These are phyloP conservation scores for Coelopa frigida DNA, from an alignment of 1,140 invertebrate species.

Conservation along the genomic window DNA sequence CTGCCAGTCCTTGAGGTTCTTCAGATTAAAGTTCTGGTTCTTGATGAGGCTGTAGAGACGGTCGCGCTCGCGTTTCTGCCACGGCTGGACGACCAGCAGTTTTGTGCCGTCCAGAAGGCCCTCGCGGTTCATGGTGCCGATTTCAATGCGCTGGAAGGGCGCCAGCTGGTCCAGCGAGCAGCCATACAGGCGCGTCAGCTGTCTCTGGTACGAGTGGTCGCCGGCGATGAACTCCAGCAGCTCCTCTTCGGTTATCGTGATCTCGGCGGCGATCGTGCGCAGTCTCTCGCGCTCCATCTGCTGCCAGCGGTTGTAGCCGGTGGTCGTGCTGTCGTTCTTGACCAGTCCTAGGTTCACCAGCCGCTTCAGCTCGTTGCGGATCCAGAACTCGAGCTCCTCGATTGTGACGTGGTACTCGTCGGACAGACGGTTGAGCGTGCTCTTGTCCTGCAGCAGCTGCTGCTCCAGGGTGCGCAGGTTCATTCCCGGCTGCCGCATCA, in stretches of 20 bases:
- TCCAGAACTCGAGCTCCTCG: slow-evolving; percentile 27
- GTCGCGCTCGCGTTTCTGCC: slow-evolving; percentile 37
- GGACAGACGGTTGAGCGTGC: slow-evolving; percentile 14
- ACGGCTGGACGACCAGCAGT: slow-evolving; percentile 22
- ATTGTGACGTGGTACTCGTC: slow-evolving; percentile 23
- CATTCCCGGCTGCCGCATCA: slow-evolving; percentile 17
- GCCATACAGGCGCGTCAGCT: slow-evolving; percentile 25
- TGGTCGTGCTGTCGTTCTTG: slow-evolving; percentile 3
- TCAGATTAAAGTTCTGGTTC: slow-evolving; percentile 31
- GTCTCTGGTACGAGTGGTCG: slow-evolving; percentile 25
- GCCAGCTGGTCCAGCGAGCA: slow-evolving; percentile 22
- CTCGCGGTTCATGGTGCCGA: slow-evolving; percentile 20
- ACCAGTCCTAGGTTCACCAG: slow-evolving; percentile 25
- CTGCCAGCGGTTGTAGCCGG: slow-evolving; percentile 21
- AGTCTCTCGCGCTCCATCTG: slow-evolving; percentile 28
- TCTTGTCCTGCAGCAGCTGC: slow-evolving; percentile 18
- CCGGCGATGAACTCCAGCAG: slow-evolving; percentile 26
- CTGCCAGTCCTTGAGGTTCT: slow-evolving; percentile 32
- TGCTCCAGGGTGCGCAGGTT: slow-evolving; percentile 17
- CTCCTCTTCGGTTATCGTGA: slow-evolving; percentile 30
- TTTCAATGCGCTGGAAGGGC: slow-evolving; percentile 25
- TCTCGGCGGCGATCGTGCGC: slow-evolving; percentile 20
- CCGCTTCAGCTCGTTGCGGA: slow-evolving; percentile 23
- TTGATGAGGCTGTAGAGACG: slow-evolving; percentile 37
- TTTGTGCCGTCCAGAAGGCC: slow-evolving; percentile 23